Percentiles rank a stretch among this genome's conserved stretches.
Conservation (phyloP, 2,113 vertebrate species). For the Larimichthys crocea region DNA sequence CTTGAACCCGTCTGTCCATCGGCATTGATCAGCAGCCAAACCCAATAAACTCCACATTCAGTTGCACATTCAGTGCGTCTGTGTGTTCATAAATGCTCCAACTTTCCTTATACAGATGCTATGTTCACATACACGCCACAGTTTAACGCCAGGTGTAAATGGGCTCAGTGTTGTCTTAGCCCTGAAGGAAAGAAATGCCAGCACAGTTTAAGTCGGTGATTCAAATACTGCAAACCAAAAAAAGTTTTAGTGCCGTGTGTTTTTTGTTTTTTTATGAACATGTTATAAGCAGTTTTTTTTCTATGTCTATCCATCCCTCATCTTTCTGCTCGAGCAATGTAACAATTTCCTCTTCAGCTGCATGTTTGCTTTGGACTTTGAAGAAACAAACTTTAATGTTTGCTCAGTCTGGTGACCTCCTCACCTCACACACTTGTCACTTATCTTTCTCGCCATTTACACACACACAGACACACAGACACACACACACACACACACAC, state of each 20-base stretch:
- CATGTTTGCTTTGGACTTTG: conserved; percentile 30
- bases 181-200: conserved; percentile 17
- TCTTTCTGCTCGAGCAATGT: conserved; percentile 32
- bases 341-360: conserved; percentile 49
- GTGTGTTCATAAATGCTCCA: conserved; percentile 2
- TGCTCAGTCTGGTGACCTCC: conserved; percentile 54
- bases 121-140: conserved; percentile 32
- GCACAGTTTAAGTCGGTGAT: conserved; percentile 26
- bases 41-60: background rate
- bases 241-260: background rate
- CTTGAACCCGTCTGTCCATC: background rate
- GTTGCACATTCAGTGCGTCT: background rate
- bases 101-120: conserved; percentile 15
- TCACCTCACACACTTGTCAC: conserved; percentile 32
- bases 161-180: conserved; percentile 30
- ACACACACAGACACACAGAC: conserved; percentile 12
- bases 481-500: background rate
- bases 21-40: background rate
- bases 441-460: conserved; percentile 5
- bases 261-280: conserved; percentile 19
- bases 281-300: background rate
- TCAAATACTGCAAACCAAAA: conserved; percentile 29
- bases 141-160: conserved; percentile 41
- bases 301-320: conserved; percentile 18
- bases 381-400: conserved; percentile 43